Evolutionary conservation across 2,797 vertebrate species (phyloP).

Genomic region (Pseudochirops cupreus): DNA sequence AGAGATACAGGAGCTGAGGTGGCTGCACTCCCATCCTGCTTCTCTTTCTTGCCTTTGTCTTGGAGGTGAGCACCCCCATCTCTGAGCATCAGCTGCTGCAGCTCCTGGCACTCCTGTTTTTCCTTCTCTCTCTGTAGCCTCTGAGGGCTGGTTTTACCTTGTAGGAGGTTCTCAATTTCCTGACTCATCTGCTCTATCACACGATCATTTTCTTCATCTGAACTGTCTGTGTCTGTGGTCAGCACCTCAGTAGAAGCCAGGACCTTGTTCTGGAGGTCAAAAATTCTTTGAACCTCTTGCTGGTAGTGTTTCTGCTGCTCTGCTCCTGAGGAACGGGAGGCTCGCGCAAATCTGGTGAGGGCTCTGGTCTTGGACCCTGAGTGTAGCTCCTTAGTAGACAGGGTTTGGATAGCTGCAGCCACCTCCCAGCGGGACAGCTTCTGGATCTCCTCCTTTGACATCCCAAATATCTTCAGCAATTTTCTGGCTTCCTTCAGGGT

Average conservation of each 20-base stretch:
- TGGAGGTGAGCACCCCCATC: constrained; percentile 88
- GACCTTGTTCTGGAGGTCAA: constrained; percentile 97
- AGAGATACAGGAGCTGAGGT: not conserved
- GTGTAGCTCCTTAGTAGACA: constrained; percentile 97
- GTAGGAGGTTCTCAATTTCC: constrained; percentile 97
- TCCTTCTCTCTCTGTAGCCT: constrained; percentile 95
- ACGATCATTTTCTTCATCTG: constrained; percentile 90
- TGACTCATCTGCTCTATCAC: constrained; percentile 98
- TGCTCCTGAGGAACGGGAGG: constrained; percentile 94
- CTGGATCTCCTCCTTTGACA: constrained; percentile 97
- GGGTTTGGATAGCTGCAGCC: constrained; percentile 95
- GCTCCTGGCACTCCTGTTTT: constrained; percentile 95
- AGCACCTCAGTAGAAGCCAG: constrained; percentile 95
- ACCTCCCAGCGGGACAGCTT: constrained; percentile 97
- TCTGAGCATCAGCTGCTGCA: constrained; percentile 96
- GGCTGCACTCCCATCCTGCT: constrained; percentile 80
- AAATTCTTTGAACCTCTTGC: constrained; percentile 96
- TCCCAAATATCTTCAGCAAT: constrained; percentile 94
- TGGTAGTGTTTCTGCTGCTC: constrained; percentile 97
- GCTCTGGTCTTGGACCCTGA: constrained; percentile 94
- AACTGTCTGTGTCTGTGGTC: constrained; percentile 95
- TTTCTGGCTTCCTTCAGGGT: constrained; percentile 97
- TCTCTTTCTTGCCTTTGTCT: constrained; percentile 91
- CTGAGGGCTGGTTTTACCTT: constrained; percentile 97
- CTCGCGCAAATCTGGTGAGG: constrained; percentile 94